Percentiles rank a stretch among this genome's conserved stretches.
phyloP scores from a whole-genome alignment of 1,140 invertebrate genomes.

The Aphis gossypii region DNA sequence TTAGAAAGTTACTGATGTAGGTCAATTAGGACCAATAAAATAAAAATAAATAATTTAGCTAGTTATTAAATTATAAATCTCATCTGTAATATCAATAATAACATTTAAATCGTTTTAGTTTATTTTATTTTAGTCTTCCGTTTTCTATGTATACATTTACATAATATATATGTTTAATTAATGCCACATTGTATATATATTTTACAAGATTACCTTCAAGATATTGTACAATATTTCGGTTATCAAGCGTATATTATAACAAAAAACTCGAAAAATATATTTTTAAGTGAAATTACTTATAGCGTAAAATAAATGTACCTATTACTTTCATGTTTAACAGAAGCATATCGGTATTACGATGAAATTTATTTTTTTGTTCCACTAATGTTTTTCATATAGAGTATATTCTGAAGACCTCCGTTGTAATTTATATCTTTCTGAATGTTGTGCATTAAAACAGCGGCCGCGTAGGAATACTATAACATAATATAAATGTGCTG shows the following conservation, averaged over 20 bases:
- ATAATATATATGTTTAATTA: neutral
- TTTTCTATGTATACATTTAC: neutral
- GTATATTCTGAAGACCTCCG: neutral
- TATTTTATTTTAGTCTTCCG: neutral
- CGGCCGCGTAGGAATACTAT: neutral
- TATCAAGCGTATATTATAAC: neutral
- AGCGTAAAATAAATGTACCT: neutral
- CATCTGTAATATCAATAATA: neutral
- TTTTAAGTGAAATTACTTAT: neutral
- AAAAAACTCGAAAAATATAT: neutral
- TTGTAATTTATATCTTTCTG: neutral
- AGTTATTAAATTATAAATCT: neutral
- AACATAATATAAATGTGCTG: neutral
- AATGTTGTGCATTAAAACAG: neutral
- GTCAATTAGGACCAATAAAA: slow-evolving; percentile 48
- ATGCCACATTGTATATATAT: neutral
- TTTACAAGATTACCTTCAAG: neutral
- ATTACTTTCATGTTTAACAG: neutral
- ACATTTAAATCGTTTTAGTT: neutral
- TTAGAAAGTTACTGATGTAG: slow-evolving; percentile 36
- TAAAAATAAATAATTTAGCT: slow-evolving; percentile 36
- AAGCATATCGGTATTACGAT: neutral
- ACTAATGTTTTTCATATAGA: neutral
- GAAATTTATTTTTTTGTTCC: neutral
- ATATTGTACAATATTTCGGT: neutral